phyloP scores from a whole-genome alignment of 2,797 vertebrate genomes.

The Pantherophis vulpinus region DNA sequence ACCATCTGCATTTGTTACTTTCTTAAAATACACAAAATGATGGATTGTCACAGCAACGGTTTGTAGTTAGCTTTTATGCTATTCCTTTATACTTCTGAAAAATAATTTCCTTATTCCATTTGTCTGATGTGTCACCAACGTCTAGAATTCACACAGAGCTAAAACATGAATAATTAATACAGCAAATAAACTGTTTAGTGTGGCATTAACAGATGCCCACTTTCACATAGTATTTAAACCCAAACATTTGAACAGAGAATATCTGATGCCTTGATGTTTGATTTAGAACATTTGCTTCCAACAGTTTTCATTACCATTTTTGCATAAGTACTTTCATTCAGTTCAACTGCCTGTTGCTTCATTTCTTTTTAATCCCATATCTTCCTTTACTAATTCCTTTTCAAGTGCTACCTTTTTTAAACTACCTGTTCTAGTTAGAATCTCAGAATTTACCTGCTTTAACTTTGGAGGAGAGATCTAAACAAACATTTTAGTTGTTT shows the following conservation, averaged over 20 bases:
- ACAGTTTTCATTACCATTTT: background rate
- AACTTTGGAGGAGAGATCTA: background rate
- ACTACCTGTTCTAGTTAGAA: background rate
- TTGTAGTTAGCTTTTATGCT: background rate
- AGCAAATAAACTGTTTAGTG: constrained; percentile 8
- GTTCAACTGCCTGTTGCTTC: background rate
- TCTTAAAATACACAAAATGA: background rate
- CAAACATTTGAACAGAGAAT: constrained; percentile 17
- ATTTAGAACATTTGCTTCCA: constrained; percentile 2
- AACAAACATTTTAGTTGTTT: background rate
- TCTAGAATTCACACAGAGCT: background rate
- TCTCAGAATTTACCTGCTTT: background rate
- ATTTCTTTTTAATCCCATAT: background rate
- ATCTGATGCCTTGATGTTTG: constrained; percentile 1
- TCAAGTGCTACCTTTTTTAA: background rate
- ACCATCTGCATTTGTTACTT: background rate
- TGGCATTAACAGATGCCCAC: background rate
- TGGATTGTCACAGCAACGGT: background rate
- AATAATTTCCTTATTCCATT: background rate
- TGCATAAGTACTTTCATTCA: background rate
- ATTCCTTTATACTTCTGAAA: background rate
- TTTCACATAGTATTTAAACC: background rate
- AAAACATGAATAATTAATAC: constrained; percentile 9
- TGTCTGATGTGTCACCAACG: background rate
- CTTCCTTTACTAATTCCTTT: background rate